Conservation (phyloP, 2,113 vertebrate genomes). For the Aspidoscelis tigris region DNA sequence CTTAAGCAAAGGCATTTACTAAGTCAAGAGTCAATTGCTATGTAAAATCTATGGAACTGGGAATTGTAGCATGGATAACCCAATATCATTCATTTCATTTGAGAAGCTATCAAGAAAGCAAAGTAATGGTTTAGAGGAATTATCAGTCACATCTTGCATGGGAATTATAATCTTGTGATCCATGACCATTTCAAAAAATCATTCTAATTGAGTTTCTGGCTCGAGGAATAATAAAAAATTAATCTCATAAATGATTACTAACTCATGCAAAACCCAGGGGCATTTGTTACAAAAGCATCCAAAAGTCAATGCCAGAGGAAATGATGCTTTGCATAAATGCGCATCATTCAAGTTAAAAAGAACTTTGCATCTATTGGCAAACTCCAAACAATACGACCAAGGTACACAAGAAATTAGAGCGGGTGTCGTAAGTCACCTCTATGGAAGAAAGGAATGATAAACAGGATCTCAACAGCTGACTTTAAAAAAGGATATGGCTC, state of each 20-base stretch:
- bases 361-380: background rate
- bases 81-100: background rate
- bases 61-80: background rate
- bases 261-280: background rate
- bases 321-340: no score
- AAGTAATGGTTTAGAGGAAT: background rate
- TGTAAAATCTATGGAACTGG: background rate
- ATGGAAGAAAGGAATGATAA: slow-evolving; percentile 4
- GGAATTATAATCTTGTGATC: background rate
- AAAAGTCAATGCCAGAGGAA: slow-evolving; percentile 12
- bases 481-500: slow-evolving; percentile 20
- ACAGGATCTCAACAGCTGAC: slow-evolving; percentile 3
- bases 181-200: background rate
- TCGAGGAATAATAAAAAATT: background rate
- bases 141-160: background rate
- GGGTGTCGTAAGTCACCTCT: slow-evolving; percentile 15
- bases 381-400: background rate
- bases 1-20: no score
- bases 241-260: background rate
- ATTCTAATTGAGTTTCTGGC: background rate
- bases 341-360: background rate
- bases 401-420: background rate
- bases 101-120: background rate
- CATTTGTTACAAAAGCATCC: background rate
- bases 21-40: background rate